Evolutionary conservation across 1,140 invertebrate genomes (phyloP).

Genomic region (Ceratina japonica): DNA sequence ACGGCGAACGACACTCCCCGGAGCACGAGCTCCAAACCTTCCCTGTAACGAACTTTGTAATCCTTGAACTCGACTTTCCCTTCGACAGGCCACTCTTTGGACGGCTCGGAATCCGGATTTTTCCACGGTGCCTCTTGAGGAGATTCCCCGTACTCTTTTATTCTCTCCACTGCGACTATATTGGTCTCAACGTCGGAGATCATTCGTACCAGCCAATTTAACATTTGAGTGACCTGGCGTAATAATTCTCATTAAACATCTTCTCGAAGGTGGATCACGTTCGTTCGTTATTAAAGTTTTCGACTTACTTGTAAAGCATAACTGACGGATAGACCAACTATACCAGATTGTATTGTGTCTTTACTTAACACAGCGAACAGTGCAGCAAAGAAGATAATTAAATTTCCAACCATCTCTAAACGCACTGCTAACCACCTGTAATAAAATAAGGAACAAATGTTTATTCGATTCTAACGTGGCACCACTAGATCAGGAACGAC

Average conservation of each 20-base stretch:
- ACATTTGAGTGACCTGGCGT: slow-evolving; percentile 95
- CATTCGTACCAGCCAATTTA: slow-evolving; percentile 98
- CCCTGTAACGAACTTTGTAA: slow-evolving; percentile 89
- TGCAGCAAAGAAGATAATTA: slow-evolving; percentile 94
- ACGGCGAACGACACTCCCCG: slow-evolving; percentile 86
- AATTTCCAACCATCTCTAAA: slow-evolving; percentile 95
- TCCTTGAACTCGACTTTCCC: slow-evolving; percentile 88
- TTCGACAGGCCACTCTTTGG: slow-evolving; percentile 86
- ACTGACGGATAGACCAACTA: slow-evolving; percentile 94
- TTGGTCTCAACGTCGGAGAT: slow-evolving; percentile 98
- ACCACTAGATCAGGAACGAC: slow-evolving; percentile 13
- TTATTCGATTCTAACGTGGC: neutral
- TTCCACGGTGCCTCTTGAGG: slow-evolving; percentile 87
- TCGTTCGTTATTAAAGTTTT: neutral
- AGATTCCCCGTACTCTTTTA: slow-evolving; percentile 96
- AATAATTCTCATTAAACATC: slow-evolving; percentile 14
- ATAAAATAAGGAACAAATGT: slow-evolving; percentile 31
- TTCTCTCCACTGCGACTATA: slow-evolving; percentile 98
- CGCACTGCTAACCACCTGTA: slow-evolving; percentile 92
- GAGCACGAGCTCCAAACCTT: slow-evolving; percentile 90
- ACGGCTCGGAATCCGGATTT: slow-evolving; percentile 80
- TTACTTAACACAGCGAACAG: slow-evolving; percentile 91
- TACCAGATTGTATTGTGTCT: slow-evolving; percentile 85
- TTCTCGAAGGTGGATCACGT: neutral
- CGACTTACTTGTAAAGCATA: slow-evolving; percentile 90